Percentiles rank a stretch among this genome's conserved stretches.
Evolutionary conservation across 2,888 invertebrate species (phyloP).

Genomic region (Zygaena filipendulae): DNA sequence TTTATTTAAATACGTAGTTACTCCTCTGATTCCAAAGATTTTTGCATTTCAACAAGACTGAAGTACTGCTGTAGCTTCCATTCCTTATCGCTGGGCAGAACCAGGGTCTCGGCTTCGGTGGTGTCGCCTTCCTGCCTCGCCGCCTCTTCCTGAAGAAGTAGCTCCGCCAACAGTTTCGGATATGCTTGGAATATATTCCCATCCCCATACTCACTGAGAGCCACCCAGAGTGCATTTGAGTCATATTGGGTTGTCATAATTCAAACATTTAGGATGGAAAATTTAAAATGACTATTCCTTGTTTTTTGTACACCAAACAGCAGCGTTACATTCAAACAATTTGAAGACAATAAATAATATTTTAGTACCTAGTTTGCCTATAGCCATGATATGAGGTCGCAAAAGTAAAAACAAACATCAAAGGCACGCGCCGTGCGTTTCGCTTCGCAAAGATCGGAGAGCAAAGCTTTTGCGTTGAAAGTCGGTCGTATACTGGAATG

Average conservation of each 20-base stretch:
- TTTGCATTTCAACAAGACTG: constrained; percentile 73
- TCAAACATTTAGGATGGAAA: constrained; percentile 23
- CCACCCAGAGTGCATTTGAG: constrained; percentile 60
- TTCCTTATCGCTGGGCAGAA: constrained; percentile 75
- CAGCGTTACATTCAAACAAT: too few species aligned
- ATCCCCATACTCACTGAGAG: constrained; percentile 63
- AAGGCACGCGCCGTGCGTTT: too few species aligned
- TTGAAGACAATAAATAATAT: too few species aligned
- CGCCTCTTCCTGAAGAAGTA: constrained; percentile 63
- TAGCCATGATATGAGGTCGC: too few species aligned
- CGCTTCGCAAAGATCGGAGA: too few species aligned
- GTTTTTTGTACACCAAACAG: constrained; percentile 11
- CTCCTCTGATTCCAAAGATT: constrained; percentile 41
- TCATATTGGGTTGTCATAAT: constrained; percentile 44
- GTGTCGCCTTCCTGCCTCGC: constrained; percentile 48
- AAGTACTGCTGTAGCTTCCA: constrained; percentile 77
- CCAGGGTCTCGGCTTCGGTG: constrained; percentile 63
- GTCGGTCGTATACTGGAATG: constrained; percentile 8
- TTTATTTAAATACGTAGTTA: too few species aligned
- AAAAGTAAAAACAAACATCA: too few species aligned
- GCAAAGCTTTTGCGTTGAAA: constrained; percentile 3
- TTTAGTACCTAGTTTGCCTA: too few species aligned
- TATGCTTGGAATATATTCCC: constrained; percentile 74
- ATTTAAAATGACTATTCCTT: constrained; percentile 15
- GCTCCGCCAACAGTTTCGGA: constrained; percentile 71